Conservation (phyloP, 2,888 invertebrate species). For the Hymenopus coronatus region DNA sequence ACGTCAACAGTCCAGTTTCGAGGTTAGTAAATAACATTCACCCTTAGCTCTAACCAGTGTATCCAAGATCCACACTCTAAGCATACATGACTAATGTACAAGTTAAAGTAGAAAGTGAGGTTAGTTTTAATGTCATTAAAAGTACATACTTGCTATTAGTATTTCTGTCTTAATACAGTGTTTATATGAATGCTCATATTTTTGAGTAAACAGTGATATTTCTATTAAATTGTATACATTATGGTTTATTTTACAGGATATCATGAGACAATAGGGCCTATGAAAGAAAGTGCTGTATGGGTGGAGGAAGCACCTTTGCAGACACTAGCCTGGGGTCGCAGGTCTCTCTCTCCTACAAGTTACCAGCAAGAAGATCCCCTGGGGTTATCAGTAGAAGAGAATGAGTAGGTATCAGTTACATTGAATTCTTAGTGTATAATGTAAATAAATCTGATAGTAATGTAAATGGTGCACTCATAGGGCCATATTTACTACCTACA, state of each 20-base stretch:
- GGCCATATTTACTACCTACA: too few relatives aligned
- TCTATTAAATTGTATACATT: neutral
- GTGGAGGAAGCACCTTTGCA: conserved; percentile 91
- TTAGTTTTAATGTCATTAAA: too few relatives aligned
- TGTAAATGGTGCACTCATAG: too few relatives aligned
- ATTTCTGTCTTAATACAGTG: too few relatives aligned
- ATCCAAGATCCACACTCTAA: too few relatives aligned
- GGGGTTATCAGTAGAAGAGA: conserved; percentile 88
- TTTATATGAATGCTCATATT: too few relatives aligned
- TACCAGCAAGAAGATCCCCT: conserved; percentile 90
- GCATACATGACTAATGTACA: too few relatives aligned
- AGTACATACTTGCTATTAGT: too few relatives aligned
- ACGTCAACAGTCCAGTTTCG: conserved; percentile 86
- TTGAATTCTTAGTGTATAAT: neutral
- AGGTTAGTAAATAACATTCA: conserved; percentile 49
- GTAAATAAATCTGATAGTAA: too few relatives aligned
- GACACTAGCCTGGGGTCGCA: conserved; percentile 75
- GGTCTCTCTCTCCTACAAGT: conserved; percentile 80
- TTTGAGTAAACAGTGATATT: neutral
- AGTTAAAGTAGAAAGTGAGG: too few relatives aligned
- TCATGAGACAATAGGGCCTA: conserved; percentile 84
- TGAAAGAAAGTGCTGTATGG: conserved; percentile 98
- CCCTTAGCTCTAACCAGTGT: too few relatives aligned
- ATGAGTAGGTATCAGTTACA: conserved; percentile 56
- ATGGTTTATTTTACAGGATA: conserved; percentile 59